Percentiles rank a stretch among this genome's conserved stretches.
phyloP scores from a whole-genome alignment of 2,888 invertebrate species.

The Lasioglossum villosulum region DNA sequence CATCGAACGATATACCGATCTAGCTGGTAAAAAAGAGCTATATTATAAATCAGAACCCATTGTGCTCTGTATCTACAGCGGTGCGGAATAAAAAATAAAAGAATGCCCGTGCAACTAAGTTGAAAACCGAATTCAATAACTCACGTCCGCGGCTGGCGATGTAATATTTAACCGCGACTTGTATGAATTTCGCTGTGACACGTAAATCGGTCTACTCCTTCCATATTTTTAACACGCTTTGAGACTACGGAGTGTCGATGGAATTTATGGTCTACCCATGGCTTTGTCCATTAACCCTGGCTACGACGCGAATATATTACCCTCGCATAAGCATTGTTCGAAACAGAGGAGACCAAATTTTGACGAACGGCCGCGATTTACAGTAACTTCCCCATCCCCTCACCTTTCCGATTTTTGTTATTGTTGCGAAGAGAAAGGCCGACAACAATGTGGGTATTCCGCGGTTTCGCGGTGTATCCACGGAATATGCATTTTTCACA shows the following conservation, averaged over 20 bases:
- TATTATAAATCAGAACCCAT: slow-evolving; percentile 49
- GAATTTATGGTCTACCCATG: slow-evolving; percentile 35
- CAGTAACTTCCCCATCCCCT: neutral
- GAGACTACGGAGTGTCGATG: slow-evolving; percentile 22
- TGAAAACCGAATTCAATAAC: slow-evolving; percentile 41
- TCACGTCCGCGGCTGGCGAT: slow-evolving; percentile 23
- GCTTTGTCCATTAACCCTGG: slow-evolving; percentile 55
- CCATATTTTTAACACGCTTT: slow-evolving; percentile 46
- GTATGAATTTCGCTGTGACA: slow-evolving; percentile 32
- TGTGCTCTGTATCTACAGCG: neutral
- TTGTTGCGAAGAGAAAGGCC: neutral
- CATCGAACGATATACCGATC: neutral
- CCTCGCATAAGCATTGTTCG: slow-evolving; percentile 21
- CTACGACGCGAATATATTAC: slow-evolving; percentile 32
- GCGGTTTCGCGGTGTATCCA: neutral
- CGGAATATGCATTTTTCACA: slow-evolving; percentile 1
- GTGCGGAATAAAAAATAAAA: neutral
- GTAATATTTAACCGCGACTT: slow-evolving; percentile 52
- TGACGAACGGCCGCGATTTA: slow-evolving; percentile 53
- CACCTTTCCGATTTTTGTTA: slow-evolving; percentile 16
- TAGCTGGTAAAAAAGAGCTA: neutral
- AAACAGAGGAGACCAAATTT: slow-evolving; percentile 34
- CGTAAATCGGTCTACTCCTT: slow-evolving; percentile 47
- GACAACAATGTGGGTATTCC: slow-evolving; percentile 18
- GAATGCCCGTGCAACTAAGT: slow-evolving; percentile 38